Conservation (phyloP, 2,113 vertebrate species). For the Kobus ellipsiprymnus region DNA sequence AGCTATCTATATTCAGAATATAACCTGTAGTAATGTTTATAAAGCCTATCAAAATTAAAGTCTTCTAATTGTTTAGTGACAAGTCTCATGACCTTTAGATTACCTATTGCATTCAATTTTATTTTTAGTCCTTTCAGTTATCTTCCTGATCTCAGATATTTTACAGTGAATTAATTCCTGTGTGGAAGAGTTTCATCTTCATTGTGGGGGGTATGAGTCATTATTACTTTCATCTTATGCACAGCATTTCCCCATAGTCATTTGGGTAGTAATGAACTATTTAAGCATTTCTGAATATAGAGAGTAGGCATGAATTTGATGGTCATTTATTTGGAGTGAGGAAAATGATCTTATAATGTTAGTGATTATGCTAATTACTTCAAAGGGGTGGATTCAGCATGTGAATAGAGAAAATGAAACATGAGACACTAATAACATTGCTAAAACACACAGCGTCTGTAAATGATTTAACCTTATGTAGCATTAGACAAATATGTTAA, state of each 20-base stretch:
- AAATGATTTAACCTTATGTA: not conserved
- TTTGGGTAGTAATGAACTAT: slow-evolving; percentile 53
- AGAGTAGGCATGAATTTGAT: slow-evolving; percentile 22
- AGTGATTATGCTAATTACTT: slow-evolving; percentile 69
- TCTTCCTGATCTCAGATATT: slow-evolving; percentile 34
- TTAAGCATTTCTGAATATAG: slow-evolving; percentile 52
- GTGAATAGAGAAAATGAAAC: slow-evolving; percentile 23
- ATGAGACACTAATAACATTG: slow-evolving; percentile 6
- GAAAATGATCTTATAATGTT: slow-evolving; percentile 70
- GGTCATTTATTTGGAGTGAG: slow-evolving; percentile 66
- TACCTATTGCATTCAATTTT: slow-evolving; percentile 47
- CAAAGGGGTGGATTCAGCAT: slow-evolving; percentile 18
- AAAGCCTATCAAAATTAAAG: not conserved
- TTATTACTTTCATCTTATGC: slow-evolving; percentile 52
- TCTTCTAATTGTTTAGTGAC: slow-evolving; percentile 39
- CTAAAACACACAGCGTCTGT: not conserved
- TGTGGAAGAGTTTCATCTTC: slow-evolving; percentile 45
- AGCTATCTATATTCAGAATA: not conserved
- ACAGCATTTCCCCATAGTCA: slow-evolving; percentile 40
- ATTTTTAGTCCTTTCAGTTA: slow-evolving; percentile 50
- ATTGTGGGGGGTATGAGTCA: not conserved
- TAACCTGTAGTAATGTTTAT: not conserved
- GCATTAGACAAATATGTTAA: slow-evolving; percentile 2
- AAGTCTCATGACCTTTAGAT: slow-evolving; percentile 41
- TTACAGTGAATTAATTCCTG: slow-evolving; percentile 56